These are phyloP conservation scores for Serranus cabrilla DNA, from an alignment of 2,797 vertebrate species.

Conservation along the genomic window DNA sequence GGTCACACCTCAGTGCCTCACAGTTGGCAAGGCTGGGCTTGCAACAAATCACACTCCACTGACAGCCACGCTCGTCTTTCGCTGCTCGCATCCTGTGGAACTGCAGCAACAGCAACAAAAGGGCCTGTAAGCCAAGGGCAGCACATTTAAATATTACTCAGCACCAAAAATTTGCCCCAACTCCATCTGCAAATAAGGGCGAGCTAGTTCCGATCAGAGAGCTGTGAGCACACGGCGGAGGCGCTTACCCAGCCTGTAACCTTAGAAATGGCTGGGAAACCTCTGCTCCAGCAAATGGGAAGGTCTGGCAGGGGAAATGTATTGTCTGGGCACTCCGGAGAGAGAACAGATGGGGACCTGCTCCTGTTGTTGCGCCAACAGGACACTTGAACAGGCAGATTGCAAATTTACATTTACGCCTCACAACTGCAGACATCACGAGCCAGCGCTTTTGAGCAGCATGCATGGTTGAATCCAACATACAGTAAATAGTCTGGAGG, in stretches of 20 bases:
- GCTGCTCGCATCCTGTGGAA: constrained; percentile 60
- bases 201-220: constrained; percentile 55
- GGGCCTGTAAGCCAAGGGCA: constrained; percentile 54
- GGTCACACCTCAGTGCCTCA: constrained; percentile 84
- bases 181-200: constrained; percentile 58
- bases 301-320: constrained; percentile 68
- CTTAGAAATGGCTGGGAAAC: constrained; percentile 68
- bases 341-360: constrained; percentile 93
- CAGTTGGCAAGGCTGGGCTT: constrained; percentile 83
- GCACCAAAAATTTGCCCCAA: constrained; percentile 36
- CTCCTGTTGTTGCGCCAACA: constrained; percentile 90
- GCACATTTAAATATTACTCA: constrained; percentile 74
- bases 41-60: constrained; percentile 81
- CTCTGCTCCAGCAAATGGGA: constrained; percentile 72
- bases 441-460: constrained; percentile 44
- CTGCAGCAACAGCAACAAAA: constrained; percentile 71
- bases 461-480: constrained; percentile 36
- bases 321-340: constrained; percentile 87
- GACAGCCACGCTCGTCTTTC: constrained; percentile 73
- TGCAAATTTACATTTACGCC: constrained; percentile 94
- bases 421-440: constrained; percentile 80
- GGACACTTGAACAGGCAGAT: constrained; percentile 89
- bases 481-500: not conserved
- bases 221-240: constrained; percentile 63
- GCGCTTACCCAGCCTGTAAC: constrained; percentile 68